These are phyloP conservation scores for Ichneumoninae sp. DNA, from an alignment of 2,888 invertebrate genomes.

Conservation along the genomic window DNA sequence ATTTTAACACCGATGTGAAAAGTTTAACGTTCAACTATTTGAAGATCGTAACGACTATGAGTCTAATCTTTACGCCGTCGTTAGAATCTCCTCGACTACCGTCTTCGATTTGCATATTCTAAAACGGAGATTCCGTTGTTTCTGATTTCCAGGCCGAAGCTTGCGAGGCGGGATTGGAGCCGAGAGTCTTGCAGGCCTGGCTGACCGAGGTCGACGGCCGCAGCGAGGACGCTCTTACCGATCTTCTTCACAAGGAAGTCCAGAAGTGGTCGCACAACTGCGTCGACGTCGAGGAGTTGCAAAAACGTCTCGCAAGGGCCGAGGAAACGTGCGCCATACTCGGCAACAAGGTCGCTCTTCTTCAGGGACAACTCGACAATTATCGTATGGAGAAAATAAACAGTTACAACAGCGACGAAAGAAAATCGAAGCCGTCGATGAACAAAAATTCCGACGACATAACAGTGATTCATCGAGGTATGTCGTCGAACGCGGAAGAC, in stretches of 20 bases:
- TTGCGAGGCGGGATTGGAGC: conserved; percentile 83
- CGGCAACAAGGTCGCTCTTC: conserved; percentile 78
- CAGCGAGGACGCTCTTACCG: conserved; percentile 77
- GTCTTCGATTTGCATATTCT: not conserved
- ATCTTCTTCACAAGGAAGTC: conserved; percentile 86
- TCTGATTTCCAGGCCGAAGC: conserved; percentile 78
- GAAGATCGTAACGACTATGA: too few species aligned
- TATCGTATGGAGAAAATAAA: conserved; percentile 78
- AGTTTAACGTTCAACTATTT: too few species aligned
- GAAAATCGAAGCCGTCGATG: conserved; percentile 86
- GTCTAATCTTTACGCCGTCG: too few species aligned
- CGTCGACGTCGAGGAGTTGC: conserved; percentile 92
- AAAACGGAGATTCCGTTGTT: not conserved
- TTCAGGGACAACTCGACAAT: conserved; percentile 80
- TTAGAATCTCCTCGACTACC: too few species aligned
- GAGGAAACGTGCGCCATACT: conserved; percentile 84
- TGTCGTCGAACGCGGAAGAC: conserved; percentile 92
- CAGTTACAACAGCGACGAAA: conserved; percentile 73
- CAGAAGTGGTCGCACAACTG: conserved; percentile 91
- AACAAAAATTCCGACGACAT: conserved; percentile 27
- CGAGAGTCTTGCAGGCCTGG: conserved; percentile 81
- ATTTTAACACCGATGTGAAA: too few species aligned
- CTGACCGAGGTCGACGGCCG: conserved; percentile 77
- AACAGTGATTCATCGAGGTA: conserved; percentile 30
- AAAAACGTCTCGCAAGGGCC: conserved; percentile 89